A percentile compares a stretch with the other conserved stretches of the same genome.
These are phyloP conservation scores for Cephus pulcher DNA, from an alignment of 2,888 invertebrate genomes.

Conservation along the genomic window DNA sequence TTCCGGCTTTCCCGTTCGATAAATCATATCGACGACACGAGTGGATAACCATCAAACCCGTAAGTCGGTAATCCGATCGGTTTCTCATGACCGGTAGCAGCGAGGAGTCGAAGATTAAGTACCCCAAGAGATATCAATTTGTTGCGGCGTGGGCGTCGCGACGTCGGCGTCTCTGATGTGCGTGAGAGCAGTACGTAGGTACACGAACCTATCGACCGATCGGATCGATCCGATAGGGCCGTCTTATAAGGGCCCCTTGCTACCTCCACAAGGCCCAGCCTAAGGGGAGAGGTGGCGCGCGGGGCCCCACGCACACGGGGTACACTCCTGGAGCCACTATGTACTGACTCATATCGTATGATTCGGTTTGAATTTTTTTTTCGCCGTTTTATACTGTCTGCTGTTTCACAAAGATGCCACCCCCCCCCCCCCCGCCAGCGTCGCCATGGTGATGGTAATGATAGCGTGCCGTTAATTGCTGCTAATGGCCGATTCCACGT, in stretches of 20 bases:
- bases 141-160: constrained; percentile 7
- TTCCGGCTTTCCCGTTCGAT: not conserved
- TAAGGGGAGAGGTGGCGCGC: not conserved
- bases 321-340: not conserved
- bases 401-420: not conserved
- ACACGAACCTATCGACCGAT: not conserved
- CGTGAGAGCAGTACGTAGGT: constrained; percentile 1
- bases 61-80: not conserved
- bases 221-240: not conserved
- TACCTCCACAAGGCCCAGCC: not conserved
- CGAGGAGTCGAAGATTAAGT: not conserved
- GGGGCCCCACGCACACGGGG: not conserved
- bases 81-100: not conserved
- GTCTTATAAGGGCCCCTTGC: not conserved
- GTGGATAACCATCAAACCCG: not conserved
- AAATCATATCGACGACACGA: not conserved
- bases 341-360: not conserved
- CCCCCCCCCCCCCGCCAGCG: not conserved
- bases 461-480: not conserved
- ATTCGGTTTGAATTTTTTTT: not conserved
- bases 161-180: constrained; percentile 1
- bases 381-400: not conserved
- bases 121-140: constrained; percentile 1
- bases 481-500: not conserved
- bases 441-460: not conserved